phyloP scores from a whole-genome alignment of 2,888 invertebrate species.

The Opisthograptis luteolata region DNA sequence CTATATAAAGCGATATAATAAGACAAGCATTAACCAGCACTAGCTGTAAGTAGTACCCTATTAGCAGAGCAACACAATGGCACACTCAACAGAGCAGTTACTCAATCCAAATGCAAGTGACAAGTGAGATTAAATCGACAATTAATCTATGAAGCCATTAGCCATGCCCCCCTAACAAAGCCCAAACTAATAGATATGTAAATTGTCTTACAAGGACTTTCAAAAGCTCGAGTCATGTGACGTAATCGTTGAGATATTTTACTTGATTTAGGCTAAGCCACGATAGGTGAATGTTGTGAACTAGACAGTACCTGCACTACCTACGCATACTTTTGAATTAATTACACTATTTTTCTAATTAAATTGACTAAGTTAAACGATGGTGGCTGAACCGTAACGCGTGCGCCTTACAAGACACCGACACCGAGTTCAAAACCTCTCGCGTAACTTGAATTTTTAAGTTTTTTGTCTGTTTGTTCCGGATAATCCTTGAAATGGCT shows the following conservation, averaged over 20 bases:
- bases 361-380: too few relatives aligned
- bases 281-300: too few relatives aligned
- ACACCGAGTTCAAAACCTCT: too few relatives aligned
- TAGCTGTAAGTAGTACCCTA: too few relatives aligned
- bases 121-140: slow-evolving; percentile 39
- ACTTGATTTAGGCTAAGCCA: slow-evolving; percentile 12
- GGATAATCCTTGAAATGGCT: too few relatives aligned
- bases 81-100: slow-evolving; percentile 13
- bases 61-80: slow-evolving; percentile 20
- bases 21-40: background rate
- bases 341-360: too few relatives aligned
- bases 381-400: too few relatives aligned
- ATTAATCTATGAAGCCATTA: slow-evolving; percentile 41
- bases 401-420: too few relatives aligned
- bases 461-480: too few relatives aligned
- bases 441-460: too few relatives aligned
- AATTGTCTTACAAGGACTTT: slow-evolving; percentile 42
- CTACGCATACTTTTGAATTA: too few relatives aligned
- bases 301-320: too few relatives aligned
- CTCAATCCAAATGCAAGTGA: slow-evolving; percentile 27
- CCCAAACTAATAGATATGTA: slow-evolving; percentile 46
- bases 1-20: background rate
- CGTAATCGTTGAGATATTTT: slow-evolving; percentile 26
- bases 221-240: slow-evolving; percentile 35
- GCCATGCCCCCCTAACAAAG: slow-evolving; percentile 36